phyloP scores from a whole-genome alignment of 2,888 invertebrate genomes.

The Heliconius sara region DNA sequence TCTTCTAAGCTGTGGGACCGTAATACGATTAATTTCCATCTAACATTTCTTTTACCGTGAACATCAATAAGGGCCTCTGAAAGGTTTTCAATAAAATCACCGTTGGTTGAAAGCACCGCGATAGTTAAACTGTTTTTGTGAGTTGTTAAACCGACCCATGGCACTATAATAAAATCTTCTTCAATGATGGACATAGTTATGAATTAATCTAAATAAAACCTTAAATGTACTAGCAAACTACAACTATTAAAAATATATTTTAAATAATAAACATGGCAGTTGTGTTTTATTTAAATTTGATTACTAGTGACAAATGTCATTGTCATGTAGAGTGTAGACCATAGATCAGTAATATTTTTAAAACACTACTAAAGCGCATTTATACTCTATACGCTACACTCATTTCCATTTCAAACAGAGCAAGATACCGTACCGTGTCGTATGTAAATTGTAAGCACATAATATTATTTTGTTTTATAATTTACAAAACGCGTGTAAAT shows the following conservation, averaged over 20 bases:
- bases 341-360: background rate
- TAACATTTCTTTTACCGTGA: constrained; percentile 64
- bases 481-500: too few species aligned
- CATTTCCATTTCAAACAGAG: too few species aligned
- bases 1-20: constrained; percentile 67
- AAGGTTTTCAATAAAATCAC: constrained; percentile 69
- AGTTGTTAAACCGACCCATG: constrained; percentile 73
- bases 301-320: background rate
- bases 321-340: background rate
- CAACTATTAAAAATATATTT: background rate
- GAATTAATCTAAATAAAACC: constrained; percentile 47
- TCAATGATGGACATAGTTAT: constrained; percentile 63
- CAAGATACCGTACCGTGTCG: background rate
- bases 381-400: too few species aligned
- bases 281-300: constrained; percentile 5
- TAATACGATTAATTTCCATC: constrained; percentile 71
- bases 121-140: constrained; percentile 69
- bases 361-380: too few species aligned
- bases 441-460: background rate
- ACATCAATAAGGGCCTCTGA: constrained; percentile 67
- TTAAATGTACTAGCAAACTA: background rate
- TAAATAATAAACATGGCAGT: background rate
- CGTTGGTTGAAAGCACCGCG: constrained; percentile 69
- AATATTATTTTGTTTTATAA: too few species aligned
- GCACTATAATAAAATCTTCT: constrained; percentile 63